Conservation (phyloP, 2,113 vertebrate genomes). For the Scomber colias region DNA sequence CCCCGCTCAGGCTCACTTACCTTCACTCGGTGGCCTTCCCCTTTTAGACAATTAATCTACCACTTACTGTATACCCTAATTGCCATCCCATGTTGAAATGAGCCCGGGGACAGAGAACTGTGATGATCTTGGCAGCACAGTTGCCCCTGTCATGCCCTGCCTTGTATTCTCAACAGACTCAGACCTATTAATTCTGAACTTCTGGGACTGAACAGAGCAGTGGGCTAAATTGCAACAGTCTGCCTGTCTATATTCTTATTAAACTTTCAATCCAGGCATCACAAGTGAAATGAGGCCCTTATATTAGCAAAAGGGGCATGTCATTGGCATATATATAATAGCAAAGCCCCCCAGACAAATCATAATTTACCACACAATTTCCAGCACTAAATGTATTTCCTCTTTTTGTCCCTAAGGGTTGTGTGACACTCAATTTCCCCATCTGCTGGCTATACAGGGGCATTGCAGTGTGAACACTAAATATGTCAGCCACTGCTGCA, state of each 20-base stretch:
- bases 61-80: slow-evolving; percentile 72
- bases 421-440: slow-evolving; percentile 44
- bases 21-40: slow-evolving; percentile 54
- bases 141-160: slow-evolving; percentile 45
- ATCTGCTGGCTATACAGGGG: slow-evolving; percentile 61
- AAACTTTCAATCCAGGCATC: slow-evolving; percentile 36
- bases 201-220: slow-evolving; percentile 49
- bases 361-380: slow-evolving; percentile 44
- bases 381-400: slow-evolving; percentile 30
- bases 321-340: slow-evolving; percentile 27
- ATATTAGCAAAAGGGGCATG: slow-evolving; percentile 27
- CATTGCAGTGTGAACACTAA: slow-evolving; percentile 28
- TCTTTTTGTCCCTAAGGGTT: slow-evolving; percentile 13
- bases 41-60: slow-evolving; percentile 74
- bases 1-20: slow-evolving; percentile 32
- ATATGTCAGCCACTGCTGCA: background rate
- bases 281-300: slow-evolving; percentile 17
- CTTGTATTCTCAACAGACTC: slow-evolving; percentile 73
- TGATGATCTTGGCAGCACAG: slow-evolving; percentile 60
- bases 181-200: slow-evolving; percentile 62
- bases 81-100: slow-evolving; percentile 67
- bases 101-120: slow-evolving; percentile 53
- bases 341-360: slow-evolving; percentile 37
- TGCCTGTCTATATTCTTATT: slow-evolving; percentile 41
- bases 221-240: slow-evolving; percentile 28